A percentile compares a stretch with the other conserved stretches of the same genome.
Conservation (phyloP, 2,888 invertebrate species). For the Tubiluchus corallicola region DNA sequence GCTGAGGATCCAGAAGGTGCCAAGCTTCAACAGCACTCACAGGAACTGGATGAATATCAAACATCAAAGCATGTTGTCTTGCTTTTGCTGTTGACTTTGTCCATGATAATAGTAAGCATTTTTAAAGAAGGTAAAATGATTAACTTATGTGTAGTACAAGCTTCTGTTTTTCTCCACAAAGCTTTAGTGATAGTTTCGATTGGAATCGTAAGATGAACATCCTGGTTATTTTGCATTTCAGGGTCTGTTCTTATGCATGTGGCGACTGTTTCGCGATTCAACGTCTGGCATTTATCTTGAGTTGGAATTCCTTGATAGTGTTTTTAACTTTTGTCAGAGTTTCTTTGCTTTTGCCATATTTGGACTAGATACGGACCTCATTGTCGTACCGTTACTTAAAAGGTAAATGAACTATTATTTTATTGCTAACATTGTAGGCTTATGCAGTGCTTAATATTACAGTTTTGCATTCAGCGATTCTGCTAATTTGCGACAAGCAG, state of each 20-base stretch:
- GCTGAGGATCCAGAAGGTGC: conserved; percentile 17
- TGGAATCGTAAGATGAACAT: too few species aligned
- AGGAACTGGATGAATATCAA: conserved; percentile 19
- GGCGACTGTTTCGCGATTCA: conserved; percentile 25
- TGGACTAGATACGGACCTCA: conserved; percentile 59
- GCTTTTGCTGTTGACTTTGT: conserved; percentile 53
- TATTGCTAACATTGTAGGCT: background rate
- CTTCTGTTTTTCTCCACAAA: too few species aligned
- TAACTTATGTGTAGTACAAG: too few species aligned
- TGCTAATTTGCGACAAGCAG: too few species aligned
- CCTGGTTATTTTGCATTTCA: too few species aligned
- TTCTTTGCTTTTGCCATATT: conserved; percentile 67
- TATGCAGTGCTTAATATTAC: background rate
- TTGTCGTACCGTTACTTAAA: conserved; percentile 43
- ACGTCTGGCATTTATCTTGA: conserved; percentile 75
- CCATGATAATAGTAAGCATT: conserved; percentile 73
- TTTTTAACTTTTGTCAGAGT: conserved; percentile 67
- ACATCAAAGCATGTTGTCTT: conserved; percentile 51
- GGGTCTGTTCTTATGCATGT: conserved; percentile 46
- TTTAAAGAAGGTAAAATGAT: too few species aligned
- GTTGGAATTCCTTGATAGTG: conserved; percentile 73
- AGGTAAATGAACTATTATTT: conserved; percentile 29
- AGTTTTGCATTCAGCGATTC: background rate
- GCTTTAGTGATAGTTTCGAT: too few species aligned
- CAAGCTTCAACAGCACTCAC: conserved; percentile 10